Evolutionary conservation across 2,888 invertebrate genomes (phyloP), one percentile per base, ranked within the genome.

Genomic region (Anoplius nigerrimus): DNA sequence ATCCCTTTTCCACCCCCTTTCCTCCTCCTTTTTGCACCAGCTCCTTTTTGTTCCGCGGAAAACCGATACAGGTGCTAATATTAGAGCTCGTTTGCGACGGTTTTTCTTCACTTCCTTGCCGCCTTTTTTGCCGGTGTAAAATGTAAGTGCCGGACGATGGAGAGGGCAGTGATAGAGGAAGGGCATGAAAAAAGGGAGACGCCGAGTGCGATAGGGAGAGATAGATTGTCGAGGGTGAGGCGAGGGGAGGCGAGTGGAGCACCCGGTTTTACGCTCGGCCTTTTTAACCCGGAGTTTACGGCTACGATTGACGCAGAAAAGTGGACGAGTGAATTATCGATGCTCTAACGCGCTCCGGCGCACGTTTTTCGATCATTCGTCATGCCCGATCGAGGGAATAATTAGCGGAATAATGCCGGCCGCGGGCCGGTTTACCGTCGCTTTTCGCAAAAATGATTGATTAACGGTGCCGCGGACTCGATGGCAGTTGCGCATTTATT

Each of bases 41-140:
- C 62, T 65, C 63, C 61, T 13, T 60, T 63, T 57, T 59, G 55
- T 63, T 63, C 59, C 55, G 69, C 69, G 61, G 64, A 62, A 65
- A 71, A 69, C 69, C 69, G 71, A 71, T 71, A 34, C 34, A 34
- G 34, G 34, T 34, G 34, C 34, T 34, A 34, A 34, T 34, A 34
- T 34, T 34, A 34, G 34, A 34, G 34, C 34, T 34, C 34, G 34
- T 34, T 34, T 34, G n/a, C 22, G 54, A 22, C 5, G 16, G 54
- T 54, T 54, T 54, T 54, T 27, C 22, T 54, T 6, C 22, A 21
- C 27, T 54, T 22, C 16, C 54, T 48, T 48, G 20, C 48, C 5
- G 5, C 48, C n/a, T 21, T 48, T 46, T 21, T 48, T 48, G 16
- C 34, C 34, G 34, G 6, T 34, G 34, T 34, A 34, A 34, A 20